Evolutionary conservation across 2,113 vertebrate species (phyloP).

Genomic region (Scopus umbretta): DNA sequence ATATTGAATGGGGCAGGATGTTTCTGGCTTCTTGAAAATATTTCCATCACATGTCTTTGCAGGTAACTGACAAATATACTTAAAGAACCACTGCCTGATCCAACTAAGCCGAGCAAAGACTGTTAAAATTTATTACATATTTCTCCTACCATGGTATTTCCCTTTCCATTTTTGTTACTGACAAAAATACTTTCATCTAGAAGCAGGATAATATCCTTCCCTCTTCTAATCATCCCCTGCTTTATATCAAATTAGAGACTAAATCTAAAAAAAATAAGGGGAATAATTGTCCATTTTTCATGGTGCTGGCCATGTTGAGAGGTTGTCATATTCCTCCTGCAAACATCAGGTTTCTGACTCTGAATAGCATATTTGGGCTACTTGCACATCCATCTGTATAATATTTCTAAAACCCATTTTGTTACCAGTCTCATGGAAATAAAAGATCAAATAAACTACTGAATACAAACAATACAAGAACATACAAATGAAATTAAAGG

Average conservation of each 20-base stretch:
- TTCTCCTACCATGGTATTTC: background rate
- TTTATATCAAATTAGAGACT: background rate
- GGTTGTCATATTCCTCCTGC: background rate
- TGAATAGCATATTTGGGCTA: background rate
- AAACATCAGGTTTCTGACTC: background rate
- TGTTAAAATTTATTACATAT: background rate
- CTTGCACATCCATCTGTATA: background rate
- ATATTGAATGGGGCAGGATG: background rate
- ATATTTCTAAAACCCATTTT: background rate
- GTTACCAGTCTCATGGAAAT: background rate
- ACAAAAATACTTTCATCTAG: background rate
- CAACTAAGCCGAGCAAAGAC: background rate
- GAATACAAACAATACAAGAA: background rate
- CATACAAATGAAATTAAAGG: background rate
- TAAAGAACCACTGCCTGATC: background rate
- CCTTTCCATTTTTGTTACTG: background rate
- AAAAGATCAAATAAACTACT: background rate
- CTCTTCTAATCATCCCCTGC: background rate
- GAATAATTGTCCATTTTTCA: background rate
- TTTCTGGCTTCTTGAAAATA: conserved; percentile 8
- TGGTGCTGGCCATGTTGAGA: background rate
- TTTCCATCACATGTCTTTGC: background rate
- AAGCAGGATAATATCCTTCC: background rate
- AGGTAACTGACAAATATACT: conserved; percentile 15
- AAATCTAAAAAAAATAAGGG: background rate